Conservation (phyloP, 2,888 invertebrate species). For the Nebria salina region DNA sequence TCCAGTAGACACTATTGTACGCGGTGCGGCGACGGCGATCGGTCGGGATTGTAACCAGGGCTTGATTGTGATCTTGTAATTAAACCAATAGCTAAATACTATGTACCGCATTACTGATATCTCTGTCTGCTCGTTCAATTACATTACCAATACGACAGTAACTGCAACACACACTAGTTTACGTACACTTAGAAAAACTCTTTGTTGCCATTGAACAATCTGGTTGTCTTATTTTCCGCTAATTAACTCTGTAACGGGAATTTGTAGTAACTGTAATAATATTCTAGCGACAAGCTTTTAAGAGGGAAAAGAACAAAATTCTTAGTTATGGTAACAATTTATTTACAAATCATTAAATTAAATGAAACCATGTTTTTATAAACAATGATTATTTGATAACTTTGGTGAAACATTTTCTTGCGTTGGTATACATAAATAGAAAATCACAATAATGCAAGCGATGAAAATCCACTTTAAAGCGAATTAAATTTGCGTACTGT, state of each 20-base stretch:
- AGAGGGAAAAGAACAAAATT: no score
- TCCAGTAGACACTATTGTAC: background rate
- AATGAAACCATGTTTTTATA: no score
- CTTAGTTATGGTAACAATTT: no score
- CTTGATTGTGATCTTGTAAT: slow-evolving; percentile 19
- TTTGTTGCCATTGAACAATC: no score
- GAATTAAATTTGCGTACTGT: background rate
- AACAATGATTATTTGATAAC: no score
- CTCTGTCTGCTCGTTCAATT: background rate
- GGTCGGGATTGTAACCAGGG: background rate
- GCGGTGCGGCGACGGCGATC: background rate
- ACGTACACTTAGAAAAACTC: no score
- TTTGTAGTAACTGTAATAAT: no score
- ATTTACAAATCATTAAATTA: no score
- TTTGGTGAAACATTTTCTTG: background rate
- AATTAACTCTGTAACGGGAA: no score
- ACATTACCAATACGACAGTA: background rate
- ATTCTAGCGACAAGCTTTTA: no score
- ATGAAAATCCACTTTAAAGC: background rate
- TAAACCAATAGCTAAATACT: slow-evolving; percentile 14
- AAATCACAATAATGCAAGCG: background rate
- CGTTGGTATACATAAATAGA: background rate
- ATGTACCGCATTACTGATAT: background rate
- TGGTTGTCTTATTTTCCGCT: no score
- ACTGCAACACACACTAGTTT: background rate